A percentile compares a stretch with the other conserved stretches of the same genome.
These are phyloP conservation scores for Drosophila ochracea DNA, from an alignment of 2,888 invertebrate species.

Conservation along the genomic window DNA sequence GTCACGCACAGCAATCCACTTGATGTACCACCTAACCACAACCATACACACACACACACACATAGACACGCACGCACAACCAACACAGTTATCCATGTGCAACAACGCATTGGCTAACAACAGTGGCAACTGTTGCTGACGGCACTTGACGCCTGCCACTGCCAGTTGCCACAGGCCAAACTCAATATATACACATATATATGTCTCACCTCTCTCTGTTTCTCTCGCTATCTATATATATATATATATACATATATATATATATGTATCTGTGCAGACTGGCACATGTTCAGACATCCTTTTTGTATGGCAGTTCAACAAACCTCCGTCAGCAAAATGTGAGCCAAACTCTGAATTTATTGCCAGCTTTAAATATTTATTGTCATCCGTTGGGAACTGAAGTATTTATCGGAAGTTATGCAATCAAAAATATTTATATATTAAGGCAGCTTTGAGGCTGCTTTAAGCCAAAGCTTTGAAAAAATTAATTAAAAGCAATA, in stretches of 20 bases:
- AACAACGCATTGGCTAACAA: conserved; percentile 47
- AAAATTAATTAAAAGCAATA: neutral
- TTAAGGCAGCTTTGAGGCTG: neutral
- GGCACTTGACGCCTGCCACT: conserved; percentile 59
- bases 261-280: neutral
- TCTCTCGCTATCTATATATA: no score
- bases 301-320: conserved; percentile 23
- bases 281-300: conserved; percentile 8
- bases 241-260: neutral
- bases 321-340: conserved; percentile 44
- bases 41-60: conserved; percentile 4
- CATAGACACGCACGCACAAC: conserved; percentile 8
- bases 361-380: neutral
- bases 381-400: neutral
- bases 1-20: conserved; percentile 60
- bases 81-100: conserved; percentile 16
- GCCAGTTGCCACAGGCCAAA: conserved; percentile 45
- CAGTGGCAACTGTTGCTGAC: conserved; percentile 72
- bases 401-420: neutral
- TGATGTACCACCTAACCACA: conserved; percentile 30
- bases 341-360: conserved; percentile 15
- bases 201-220: neutral
- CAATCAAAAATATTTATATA: neutral
- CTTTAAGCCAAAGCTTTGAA: neutral
- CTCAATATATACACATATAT: conserved; percentile 3